Evolutionary conservation across 2,113 vertebrate genomes (phyloP).

Genomic region (Cariama cristata): DNA sequence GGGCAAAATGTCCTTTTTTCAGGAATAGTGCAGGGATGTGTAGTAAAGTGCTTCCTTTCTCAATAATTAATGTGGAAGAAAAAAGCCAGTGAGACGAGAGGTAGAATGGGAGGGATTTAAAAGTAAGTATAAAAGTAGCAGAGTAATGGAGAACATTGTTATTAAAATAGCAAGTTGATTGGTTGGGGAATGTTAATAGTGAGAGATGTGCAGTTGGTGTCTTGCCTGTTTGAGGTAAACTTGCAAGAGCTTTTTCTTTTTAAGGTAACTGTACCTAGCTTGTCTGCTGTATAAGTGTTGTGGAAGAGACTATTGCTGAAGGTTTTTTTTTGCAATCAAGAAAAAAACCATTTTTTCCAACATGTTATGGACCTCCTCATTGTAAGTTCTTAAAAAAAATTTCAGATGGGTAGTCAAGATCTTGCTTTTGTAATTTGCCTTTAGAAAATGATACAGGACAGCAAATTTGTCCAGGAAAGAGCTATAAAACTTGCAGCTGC

Average conservation of each 20-base stretch:
- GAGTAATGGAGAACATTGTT: not conserved
- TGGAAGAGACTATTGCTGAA: not conserved
- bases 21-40: not conserved
- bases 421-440: not conserved
- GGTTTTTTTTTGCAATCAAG: not conserved
- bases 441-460: not conserved
- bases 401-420: not conserved
- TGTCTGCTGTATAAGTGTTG: not conserved
- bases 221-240: not conserved
- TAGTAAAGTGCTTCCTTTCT: not conserved
- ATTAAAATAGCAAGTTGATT: not conserved
- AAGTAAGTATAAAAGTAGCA: not conserved
- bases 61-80: not conserved
- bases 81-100: not conserved
- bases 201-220: not conserved
- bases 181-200: rapidly evolving
- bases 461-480: not conserved
- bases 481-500: not conserved
- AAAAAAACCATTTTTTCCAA: not conserved
- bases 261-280: not conserved
- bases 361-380: not conserved
- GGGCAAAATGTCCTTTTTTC: not conserved
- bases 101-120: not conserved
- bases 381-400: not conserved
- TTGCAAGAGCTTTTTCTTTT: not conserved